Base-by-base conservation (phyloP, 2,797 vertebrate species). In the Xenopus petersii region DNA sequence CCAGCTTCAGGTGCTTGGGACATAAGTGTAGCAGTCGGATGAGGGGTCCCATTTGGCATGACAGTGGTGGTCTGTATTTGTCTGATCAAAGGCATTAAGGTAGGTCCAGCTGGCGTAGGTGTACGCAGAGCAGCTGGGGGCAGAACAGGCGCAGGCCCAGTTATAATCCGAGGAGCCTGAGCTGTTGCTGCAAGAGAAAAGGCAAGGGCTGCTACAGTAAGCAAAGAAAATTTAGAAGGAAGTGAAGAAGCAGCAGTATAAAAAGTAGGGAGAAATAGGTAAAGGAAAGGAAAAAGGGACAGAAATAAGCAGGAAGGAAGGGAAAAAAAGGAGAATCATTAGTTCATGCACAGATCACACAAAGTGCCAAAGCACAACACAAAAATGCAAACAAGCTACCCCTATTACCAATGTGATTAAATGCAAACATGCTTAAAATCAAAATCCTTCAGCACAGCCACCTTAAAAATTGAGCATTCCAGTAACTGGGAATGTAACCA, bases 1-100 rank as follows among this genome's bases (percentile, higher is more conserved):
- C 97, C 97, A 70, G 95, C 95, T 86, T 99, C 98, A 0, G 95
- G 94, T 81, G 91, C 93, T 80, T 94, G 96, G 83, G 93, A 94
- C 82, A 98, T 81, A 88, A 99, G 91, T 65, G 96, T 89, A 61
- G 75, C 75, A 68, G 70, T 73, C n/a, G 93, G 94, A 86, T 99
- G 97, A 79, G 93, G 96, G 80, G 94, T 94, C 87, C 85, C 96
- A 79, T 96, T 94, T 75, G 92, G 96, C 92, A 99, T 91, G 80
- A 73, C 70, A 71, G 98, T 91, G 80, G 92, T 91, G 88, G 95
- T 98, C 92, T 99, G 98, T 91, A 99, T 98, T 90, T 98, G 98
- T 91, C 97, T 95, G 86, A 99, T 95, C 93, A 98, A 94, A 87
- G 97, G 98, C 97, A 99, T 99, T 92, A 99, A 87, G 88, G 96